Conservation (phyloP, 2,888 invertebrate species). For the Synanthedon myopaeformis region DNA sequence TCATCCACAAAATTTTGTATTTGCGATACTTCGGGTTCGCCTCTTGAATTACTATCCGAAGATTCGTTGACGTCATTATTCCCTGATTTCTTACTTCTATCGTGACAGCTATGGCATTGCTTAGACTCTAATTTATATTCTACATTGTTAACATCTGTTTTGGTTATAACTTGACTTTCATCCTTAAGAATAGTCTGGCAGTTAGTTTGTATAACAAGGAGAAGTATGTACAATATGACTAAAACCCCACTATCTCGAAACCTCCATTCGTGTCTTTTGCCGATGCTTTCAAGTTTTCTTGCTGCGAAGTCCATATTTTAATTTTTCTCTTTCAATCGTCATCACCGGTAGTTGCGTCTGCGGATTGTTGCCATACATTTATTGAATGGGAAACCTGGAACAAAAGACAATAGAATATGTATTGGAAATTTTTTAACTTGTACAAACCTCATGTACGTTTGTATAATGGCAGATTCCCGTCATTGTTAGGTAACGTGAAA, state of each 20-base stretch:
- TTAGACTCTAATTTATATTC: slow-evolving; percentile 48
- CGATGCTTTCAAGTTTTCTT: slow-evolving; percentile 24
- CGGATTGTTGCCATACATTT: slow-evolving; percentile 7
- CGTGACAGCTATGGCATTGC: slow-evolving; percentile 60
- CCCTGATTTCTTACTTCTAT: slow-evolving; percentile 30
- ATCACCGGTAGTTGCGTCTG: slow-evolving; percentile 32
- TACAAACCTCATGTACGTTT: background rate
- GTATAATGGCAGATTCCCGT: background rate
- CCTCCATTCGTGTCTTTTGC: slow-evolving; percentile 42
- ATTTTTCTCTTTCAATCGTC: slow-evolving; percentile 32
- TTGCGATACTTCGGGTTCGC: slow-evolving; percentile 10
- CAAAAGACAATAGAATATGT: slow-evolving; percentile 14
- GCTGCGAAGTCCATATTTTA: slow-evolving; percentile 40
- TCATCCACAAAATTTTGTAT: slow-evolving; percentile 26
- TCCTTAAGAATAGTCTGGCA: slow-evolving; percentile 30
- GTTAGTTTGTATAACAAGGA: slow-evolving; percentile 30
- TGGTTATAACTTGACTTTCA: slow-evolving; percentile 41
- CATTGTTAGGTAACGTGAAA: background rate
- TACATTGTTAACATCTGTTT: slow-evolving; percentile 37
- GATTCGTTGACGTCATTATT: slow-evolving; percentile 16
- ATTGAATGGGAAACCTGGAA: slow-evolving; percentile 41
- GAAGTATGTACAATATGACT: slow-evolving; percentile 37
- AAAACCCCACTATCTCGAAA: slow-evolving; percentile 24
- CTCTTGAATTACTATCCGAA: slow-evolving; percentile 13
- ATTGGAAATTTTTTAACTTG: background rate